These are phyloP conservation scores for Entelurus aequoreus DNA, from an alignment of 2,113 vertebrate species.

Conservation along the genomic window DNA sequence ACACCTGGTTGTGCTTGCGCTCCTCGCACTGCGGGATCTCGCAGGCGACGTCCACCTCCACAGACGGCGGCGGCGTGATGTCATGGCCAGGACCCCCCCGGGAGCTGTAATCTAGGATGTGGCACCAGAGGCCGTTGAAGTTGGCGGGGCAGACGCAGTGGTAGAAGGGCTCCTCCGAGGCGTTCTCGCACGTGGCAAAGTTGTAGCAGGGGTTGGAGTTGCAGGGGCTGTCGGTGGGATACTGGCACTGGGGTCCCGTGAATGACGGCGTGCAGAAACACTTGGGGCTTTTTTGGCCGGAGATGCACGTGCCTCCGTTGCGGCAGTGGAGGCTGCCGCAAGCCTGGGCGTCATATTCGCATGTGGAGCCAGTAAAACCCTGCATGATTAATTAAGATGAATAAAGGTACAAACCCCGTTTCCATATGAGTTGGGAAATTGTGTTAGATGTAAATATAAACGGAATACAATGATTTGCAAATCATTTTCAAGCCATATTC, in stretches of 20 bases:
- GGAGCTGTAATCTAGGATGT: slow-evolving; percentile 85
- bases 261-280: slow-evolving; percentile 81
- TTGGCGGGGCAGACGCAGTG: slow-evolving; percentile 83
- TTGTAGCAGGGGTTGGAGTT: slow-evolving; percentile 87
- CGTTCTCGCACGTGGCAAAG: slow-evolving; percentile 84
- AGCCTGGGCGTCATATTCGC: slow-evolving; percentile 82
- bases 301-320: slow-evolving; percentile 88
- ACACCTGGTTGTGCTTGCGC: slow-evolving; percentile 79
- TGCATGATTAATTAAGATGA: slow-evolving; percentile 33
- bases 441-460: too few species aligned
- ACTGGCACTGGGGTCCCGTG: slow-evolving; percentile 86
- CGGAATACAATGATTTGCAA: too few species aligned
- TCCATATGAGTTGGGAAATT: too few species aligned
- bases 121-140: slow-evolving; percentile 91
- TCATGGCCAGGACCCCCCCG: slow-evolving; percentile 76
- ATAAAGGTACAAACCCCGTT: too few species aligned
- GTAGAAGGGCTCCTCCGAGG: slow-evolving; percentile 77
- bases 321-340: slow-evolving; percentile 85
- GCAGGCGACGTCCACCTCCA: slow-evolving; percentile 71
- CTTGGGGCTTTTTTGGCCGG: slow-evolving; percentile 77
- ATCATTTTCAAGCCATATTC: too few species aligned
- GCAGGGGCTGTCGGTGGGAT: slow-evolving; percentile 81
- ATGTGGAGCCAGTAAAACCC: slow-evolving; percentile 88
- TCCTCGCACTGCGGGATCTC: slow-evolving; percentile 72
- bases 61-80: slow-evolving; percentile 73